Percentiles rank a stretch among this genome's conserved stretches.
These are phyloP conservation scores for Grus americana DNA, from an alignment of 2,113 vertebrate species.

Conservation along the genomic window DNA sequence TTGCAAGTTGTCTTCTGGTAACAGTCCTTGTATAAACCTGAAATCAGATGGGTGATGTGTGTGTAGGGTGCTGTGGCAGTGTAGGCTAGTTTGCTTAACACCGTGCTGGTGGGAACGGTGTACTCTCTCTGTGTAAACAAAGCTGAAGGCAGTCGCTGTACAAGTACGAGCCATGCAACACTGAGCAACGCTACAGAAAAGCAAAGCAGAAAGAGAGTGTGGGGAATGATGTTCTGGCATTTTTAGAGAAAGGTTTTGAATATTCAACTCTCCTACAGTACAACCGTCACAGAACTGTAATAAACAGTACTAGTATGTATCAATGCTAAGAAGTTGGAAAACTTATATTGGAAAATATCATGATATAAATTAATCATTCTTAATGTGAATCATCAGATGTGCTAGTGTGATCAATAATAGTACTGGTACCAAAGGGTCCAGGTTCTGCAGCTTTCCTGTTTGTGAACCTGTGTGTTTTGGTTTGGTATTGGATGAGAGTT, in stretches of 20 bases:
- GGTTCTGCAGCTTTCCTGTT: background rate
- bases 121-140: background rate
- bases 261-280: background rate
- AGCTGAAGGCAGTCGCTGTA: background rate
- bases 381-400: background rate
- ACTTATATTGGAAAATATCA: fast-evolving
- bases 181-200: background rate
- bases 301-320: background rate
- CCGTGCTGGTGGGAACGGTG: background rate
- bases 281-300: background rate
- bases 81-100: background rate
- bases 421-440: background rate
- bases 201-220: background rate
- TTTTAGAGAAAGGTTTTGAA: background rate
- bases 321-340: background rate
- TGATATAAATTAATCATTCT: background rate
- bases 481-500: background rate
- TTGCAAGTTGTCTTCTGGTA: background rate
- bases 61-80: background rate
- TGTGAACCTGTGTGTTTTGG: background rate
- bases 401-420: background rate
- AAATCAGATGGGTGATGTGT: background rate
- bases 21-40: background rate
- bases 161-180: background rate
- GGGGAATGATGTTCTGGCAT: background rate